These are phyloP conservation scores for Actinernus sp. DNA, from an alignment of 92 coral and sea anemone genomes.

Conservation along the genomic window DNA sequence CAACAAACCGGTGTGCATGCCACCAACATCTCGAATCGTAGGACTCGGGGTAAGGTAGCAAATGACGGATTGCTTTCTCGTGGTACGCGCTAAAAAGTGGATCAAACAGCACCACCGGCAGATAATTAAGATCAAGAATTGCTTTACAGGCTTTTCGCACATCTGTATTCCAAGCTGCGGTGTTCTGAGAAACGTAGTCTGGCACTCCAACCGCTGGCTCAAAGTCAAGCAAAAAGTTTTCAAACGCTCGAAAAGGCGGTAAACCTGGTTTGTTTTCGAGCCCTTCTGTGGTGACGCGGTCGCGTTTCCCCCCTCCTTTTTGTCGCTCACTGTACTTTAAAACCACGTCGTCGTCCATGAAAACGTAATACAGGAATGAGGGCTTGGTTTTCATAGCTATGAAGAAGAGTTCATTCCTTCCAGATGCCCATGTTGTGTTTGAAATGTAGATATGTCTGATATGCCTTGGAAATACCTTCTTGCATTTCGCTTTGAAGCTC, in stretches of 20 bases:
- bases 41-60: slow-evolving; percentile 36
- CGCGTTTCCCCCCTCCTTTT: too few relatives aligned
- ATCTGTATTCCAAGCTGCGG: neutral
- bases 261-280: neutral
- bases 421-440: too few relatives aligned
- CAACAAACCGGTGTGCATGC: slow-evolving; percentile 10
- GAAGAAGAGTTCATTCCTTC: too few relatives aligned
- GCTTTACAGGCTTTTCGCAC: slow-evolving; percentile 29
- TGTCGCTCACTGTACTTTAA: too few relatives aligned
- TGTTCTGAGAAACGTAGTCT: slow-evolving; percentile 2
- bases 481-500: slow-evolving; percentile 36
- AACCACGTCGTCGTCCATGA: too few relatives aligned
- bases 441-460: too few relatives aligned
- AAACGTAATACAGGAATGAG: too few relatives aligned
- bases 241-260: slow-evolving; percentile 31
- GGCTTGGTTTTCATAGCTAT: too few relatives aligned
- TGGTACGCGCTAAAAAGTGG: slow-evolving; percentile 54
- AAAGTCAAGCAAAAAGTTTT: slow-evolving; percentile 33
- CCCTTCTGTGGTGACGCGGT: too few relatives aligned
- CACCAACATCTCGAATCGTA: slow-evolving; percentile 33
- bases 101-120: slow-evolving; percentile 47
- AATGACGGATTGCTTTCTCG: slow-evolving; percentile 23
- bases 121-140: neutral
- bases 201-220: slow-evolving; percentile 63
- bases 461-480: too few relatives aligned